A percentile compares a stretch with the other conserved stretches of the same genome.
Conservation (phyloP, 2,888 invertebrate genomes). For the Bruchidius siliquastri region DNA sequence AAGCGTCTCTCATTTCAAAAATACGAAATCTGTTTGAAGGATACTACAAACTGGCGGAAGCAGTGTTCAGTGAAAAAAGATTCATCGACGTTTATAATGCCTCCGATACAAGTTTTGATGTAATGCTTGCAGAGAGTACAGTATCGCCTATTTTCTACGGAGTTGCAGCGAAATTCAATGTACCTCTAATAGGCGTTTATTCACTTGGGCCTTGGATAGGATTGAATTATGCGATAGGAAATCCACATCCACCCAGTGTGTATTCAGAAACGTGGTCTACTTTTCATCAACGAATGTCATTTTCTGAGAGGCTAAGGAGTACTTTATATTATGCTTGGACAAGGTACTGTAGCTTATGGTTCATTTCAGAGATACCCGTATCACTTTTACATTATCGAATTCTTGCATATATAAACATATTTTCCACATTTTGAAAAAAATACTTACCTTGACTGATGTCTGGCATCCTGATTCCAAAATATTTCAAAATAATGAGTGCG, state of each 20-base stretch:
- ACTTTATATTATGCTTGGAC: constrained; percentile 31
- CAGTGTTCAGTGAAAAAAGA: constrained; percentile 24
- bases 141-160: constrained; percentile 28
- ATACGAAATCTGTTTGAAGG: constrained; percentile 24
- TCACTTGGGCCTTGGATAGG: constrained; percentile 32
- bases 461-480: no score
- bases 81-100: constrained; percentile 30
- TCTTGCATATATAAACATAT: no score
- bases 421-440: no score
- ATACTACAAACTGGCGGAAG: constrained; percentile 25
- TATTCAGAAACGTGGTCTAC: constrained; percentile 33
- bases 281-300: constrained; percentile 36
- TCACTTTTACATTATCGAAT: no score
- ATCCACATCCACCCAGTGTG: constrained; percentile 29
- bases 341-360: neutral
- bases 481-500: no score
- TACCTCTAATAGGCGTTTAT: constrained; percentile 29
- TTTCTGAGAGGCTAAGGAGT: constrained; percentile 40
- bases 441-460: no score
- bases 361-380: no score
- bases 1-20: constrained; percentile 23
- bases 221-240: constrained; percentile 30
- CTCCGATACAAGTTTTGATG: constrained; percentile 27
- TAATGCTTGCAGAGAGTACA: constrained; percentile 32
- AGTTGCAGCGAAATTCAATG: constrained; percentile 26